Conservation (phyloP, 2,888 invertebrate genomes). For the Dichetophora obliterata region DNA sequence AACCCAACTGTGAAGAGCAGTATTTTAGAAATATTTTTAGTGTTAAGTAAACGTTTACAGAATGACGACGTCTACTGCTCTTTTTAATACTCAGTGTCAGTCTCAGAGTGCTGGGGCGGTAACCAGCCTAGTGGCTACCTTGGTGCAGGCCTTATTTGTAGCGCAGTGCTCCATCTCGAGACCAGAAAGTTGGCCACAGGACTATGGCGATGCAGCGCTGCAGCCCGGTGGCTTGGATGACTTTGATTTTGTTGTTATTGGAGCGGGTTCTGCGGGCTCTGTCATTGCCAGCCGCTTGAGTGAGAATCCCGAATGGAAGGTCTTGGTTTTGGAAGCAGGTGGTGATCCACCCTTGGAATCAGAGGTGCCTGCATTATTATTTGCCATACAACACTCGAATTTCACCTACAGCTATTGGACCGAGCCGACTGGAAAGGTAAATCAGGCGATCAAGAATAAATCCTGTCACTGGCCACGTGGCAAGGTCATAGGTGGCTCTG, state of each 20-base stretch:
- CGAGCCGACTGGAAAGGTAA: slow-evolving; percentile 49
- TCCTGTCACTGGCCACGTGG: slow-evolving; percentile 73
- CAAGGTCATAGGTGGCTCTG: slow-evolving; percentile 74
- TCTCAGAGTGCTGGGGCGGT: slow-evolving; percentile 53
- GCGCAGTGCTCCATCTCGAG: slow-evolving; percentile 73
- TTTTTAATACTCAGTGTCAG: slow-evolving; percentile 54
- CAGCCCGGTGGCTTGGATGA: slow-evolving; percentile 62
- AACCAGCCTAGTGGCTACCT: slow-evolving; percentile 71
- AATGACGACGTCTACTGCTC: too few relatives aligned
- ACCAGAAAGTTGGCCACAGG: slow-evolving; percentile 72
- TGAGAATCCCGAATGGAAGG: slow-evolving; percentile 55
- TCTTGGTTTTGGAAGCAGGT: slow-evolving; percentile 71
- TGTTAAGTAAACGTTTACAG: too few relatives aligned
- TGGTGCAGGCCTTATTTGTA: slow-evolving; percentile 73
- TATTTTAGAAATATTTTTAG: too few relatives aligned
- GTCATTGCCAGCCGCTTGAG: slow-evolving; percentile 60
- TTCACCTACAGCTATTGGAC: slow-evolving; percentile 51
- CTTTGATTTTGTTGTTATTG: slow-evolving; percentile 65
- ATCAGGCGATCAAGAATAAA: slow-evolving; percentile 45
- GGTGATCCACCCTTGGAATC: slow-evolving; percentile 69
- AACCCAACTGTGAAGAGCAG: too few relatives aligned
- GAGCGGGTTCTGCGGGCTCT: slow-evolving; percentile 69
- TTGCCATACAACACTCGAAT: slow-evolving; percentile 47
- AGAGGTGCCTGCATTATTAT: slow-evolving; percentile 55
- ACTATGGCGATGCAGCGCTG: slow-evolving; percentile 58